Conservation (phyloP, 2,888 invertebrate genomes). For the Aromia moschata region DNA sequence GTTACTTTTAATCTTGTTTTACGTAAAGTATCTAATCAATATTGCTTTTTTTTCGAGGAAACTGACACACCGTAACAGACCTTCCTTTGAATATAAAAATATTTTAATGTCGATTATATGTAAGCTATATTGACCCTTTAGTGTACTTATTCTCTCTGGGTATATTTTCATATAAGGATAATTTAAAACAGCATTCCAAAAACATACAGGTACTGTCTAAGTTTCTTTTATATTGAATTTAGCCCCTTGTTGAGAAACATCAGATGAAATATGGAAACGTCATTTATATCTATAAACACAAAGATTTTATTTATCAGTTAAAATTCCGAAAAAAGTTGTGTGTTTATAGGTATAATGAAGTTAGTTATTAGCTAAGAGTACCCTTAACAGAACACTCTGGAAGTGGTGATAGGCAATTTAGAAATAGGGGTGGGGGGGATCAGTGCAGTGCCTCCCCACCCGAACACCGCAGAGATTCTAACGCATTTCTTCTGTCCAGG, state of each 20-base stretch:
- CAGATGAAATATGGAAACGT: not conserved
- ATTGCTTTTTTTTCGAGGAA: too few relatives aligned
- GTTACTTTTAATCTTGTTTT: too few relatives aligned
- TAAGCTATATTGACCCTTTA: too few relatives aligned
- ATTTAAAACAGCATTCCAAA: too few relatives aligned
- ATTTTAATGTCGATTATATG: too few relatives aligned
- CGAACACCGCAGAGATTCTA: conserved; percentile 43
- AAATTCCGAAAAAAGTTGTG: not conserved
- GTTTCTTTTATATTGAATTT: too few relatives aligned
- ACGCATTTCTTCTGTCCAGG: conserved; percentile 67
- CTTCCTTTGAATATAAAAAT: too few relatives aligned
- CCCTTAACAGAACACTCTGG: not conserved
- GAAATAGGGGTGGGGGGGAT: conserved; percentile 61
- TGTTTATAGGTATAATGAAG: not conserved
- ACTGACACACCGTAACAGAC: too few relatives aligned
- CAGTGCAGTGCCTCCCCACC: conserved; percentile 63
- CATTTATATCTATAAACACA: not conserved
- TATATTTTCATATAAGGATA: too few relatives aligned
- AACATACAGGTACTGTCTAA: too few relatives aligned
- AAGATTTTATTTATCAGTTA: not conserved
- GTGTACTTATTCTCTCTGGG: too few relatives aligned
- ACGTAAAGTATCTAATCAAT: too few relatives aligned
- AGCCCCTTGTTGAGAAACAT: not conserved
- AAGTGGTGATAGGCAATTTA: not conserved
- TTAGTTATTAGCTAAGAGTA: not conserved